Percentiles rank a stretch among this genome's conserved stretches.
Conservation (phyloP, 2,888 invertebrate species). For the Yponomeuta sedellus region DNA sequence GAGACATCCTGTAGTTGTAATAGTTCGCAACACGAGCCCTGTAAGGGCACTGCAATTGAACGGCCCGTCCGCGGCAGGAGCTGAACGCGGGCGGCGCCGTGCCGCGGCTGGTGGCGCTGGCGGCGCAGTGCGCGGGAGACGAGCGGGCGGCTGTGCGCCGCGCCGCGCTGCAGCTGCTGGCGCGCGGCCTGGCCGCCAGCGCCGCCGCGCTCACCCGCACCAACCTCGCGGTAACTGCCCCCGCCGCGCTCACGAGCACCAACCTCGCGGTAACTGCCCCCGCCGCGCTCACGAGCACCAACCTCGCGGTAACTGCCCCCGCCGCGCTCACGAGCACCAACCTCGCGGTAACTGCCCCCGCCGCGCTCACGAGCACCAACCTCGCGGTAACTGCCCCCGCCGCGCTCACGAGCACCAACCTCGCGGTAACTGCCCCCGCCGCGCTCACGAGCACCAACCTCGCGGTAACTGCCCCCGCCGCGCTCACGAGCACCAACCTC, state of each 20-base stretch:
- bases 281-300: neutral
- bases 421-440: neutral
- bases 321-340: neutral
- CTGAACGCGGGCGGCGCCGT: constrained; percentile 44
- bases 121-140: constrained; percentile 54
- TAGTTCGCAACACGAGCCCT: too few species aligned
- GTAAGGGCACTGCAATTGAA: too few species aligned
- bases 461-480: too few species aligned
- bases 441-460: too few species aligned
- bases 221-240: constrained; percentile 22
- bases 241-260: constrained; percentile 14
- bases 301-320: neutral
- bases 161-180: constrained; percentile 50
- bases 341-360: neutral
- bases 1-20: too few species aligned
- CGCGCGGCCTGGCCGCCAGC: constrained; percentile 35
- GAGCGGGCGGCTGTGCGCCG: constrained; percentile 61
- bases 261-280: neutral
- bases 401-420: neutral
- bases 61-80: too few species aligned
- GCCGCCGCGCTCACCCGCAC: constrained; percentile 18
- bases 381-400: neutral
- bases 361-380: neutral
- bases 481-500: neutral
- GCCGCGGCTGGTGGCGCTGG: constrained; percentile 45